These are phyloP conservation scores for Acleris holmiana DNA, from an alignment of 2,888 invertebrate genomes.

Conservation along the genomic window DNA sequence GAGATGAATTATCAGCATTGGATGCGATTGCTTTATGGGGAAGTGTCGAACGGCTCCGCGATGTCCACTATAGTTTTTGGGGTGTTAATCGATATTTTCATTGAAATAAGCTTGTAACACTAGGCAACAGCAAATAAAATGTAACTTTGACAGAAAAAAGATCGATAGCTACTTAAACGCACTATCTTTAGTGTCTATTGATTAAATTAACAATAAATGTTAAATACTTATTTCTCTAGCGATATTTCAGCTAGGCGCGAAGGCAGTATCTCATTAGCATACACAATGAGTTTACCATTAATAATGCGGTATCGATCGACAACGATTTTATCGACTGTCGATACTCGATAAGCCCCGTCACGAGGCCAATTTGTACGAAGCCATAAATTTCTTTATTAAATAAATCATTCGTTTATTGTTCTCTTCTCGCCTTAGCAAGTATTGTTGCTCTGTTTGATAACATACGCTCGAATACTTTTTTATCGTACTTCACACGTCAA, in stretches of 20 bases:
- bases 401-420: constrained; percentile 81
- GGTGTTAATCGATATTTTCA: constrained; percentile 35
- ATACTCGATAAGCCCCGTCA: constrained; percentile 75
- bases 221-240: constrained; percentile 1
- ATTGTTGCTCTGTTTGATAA: constrained; percentile 61
- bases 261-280: constrained; percentile 61
- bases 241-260: constrained; percentile 31
- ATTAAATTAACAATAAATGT: constrained; percentile 7
- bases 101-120: neutral
- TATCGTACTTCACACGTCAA: constrained; percentile 22
- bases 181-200: neutral
- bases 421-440: constrained; percentile 74
- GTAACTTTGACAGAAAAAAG: too few species aligned
- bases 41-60: constrained; percentile 46
- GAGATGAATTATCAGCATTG: constrained; percentile 69
- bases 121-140: too few species aligned
- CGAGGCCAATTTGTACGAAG: constrained; percentile 77
- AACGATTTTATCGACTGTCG: constrained; percentile 72
- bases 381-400: constrained; percentile 82
- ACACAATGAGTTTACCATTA: constrained; percentile 70
- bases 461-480: constrained; percentile 37
- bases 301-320: constrained; percentile 69
- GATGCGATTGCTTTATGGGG: constrained; percentile 55
- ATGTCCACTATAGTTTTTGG: constrained; percentile 38
- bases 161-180: neutral